phyloP scores from a whole-genome alignment of 1,140 invertebrate species.

The Wasmannia auropunctata region DNA sequence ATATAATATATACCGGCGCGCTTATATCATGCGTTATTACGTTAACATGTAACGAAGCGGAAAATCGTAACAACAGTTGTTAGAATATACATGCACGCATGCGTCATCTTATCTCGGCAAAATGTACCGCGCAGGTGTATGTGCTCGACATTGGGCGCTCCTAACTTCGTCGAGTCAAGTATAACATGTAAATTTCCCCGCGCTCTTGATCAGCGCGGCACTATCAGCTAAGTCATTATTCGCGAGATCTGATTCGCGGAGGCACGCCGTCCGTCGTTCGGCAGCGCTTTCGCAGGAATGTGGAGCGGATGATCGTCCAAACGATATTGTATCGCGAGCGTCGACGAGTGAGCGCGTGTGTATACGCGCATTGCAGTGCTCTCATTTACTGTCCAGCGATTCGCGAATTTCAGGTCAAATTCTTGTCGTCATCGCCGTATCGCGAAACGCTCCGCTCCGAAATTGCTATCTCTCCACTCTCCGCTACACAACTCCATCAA shows the following conservation, averaged over 20 bases:
- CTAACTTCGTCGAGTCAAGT: conserved; percentile 27
- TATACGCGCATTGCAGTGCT: background rate
- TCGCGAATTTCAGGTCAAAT: conserved; percentile 21
- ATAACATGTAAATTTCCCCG: conserved; percentile 53
- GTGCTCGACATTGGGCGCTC: background rate
- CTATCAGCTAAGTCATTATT: conserved; percentile 62
- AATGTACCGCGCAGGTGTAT: conserved; percentile 7
- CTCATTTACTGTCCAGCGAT: conserved; percentile 24
- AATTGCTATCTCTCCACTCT: conserved; percentile 68
- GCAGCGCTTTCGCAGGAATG: conserved; percentile 61
- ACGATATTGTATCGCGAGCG: conserved; percentile 68
- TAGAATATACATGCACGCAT: conserved; percentile 11
- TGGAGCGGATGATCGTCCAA: conserved; percentile 60
- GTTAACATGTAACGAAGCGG: conserved; percentile 55
- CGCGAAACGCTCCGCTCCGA: conserved; percentile 58
- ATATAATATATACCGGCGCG: conserved; percentile 19
- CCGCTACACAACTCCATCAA: conserved; percentile 70
- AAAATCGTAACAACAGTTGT: conserved; percentile 57
- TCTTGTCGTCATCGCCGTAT: conserved; percentile 46
- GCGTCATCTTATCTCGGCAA: conserved; percentile 42
- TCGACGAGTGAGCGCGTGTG: background rate
- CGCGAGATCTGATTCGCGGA: conserved; percentile 62
- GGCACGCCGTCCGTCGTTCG: conserved; percentile 46
- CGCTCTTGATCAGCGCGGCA: conserved; percentile 49
- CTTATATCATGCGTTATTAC: conserved; percentile 33